These are phyloP conservation scores for Morone saxatilis DNA, from an alignment of 2,113 vertebrate genomes.

Conservation along the genomic window DNA sequence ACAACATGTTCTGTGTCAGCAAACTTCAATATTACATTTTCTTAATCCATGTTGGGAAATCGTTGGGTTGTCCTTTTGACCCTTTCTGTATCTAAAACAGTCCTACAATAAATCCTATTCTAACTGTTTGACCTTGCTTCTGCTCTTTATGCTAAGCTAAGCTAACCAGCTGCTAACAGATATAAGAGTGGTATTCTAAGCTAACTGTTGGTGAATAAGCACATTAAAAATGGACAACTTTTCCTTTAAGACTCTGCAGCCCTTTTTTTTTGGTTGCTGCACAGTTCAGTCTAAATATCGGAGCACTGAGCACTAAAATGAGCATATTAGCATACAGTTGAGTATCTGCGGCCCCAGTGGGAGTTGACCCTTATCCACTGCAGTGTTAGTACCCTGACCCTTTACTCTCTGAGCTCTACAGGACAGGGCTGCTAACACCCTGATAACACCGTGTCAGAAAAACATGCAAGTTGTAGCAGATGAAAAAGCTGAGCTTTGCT, in stretches of 20 bases:
- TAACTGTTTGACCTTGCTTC: no score
- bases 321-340: constrained; percentile 5
- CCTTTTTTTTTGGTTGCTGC: neutral
- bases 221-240: neutral
- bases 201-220: no score
- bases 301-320: neutral
- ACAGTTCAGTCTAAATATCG: neutral
- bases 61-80: no score
- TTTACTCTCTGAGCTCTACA: neutral
- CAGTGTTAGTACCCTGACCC: neutral
- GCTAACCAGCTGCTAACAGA: neutral
- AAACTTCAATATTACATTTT: no score
- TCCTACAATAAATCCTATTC: no score
- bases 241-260: neutral
- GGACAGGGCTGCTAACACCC: constrained; percentile 14
- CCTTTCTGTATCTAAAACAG: no score
- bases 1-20: no score
- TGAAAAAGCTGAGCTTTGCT: constrained; percentile 21
- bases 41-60: no score
- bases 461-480: constrained; percentile 9
- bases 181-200: no score
- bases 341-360: neutral
- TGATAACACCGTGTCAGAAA: constrained; percentile 5
- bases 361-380: neutral
- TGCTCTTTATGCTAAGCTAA: neutral